Evolutionary conservation across 2,888 invertebrate genomes (phyloP), one percentile per base, ranked within the genome.

Genomic region (Eristalinus aeneus): DNA sequence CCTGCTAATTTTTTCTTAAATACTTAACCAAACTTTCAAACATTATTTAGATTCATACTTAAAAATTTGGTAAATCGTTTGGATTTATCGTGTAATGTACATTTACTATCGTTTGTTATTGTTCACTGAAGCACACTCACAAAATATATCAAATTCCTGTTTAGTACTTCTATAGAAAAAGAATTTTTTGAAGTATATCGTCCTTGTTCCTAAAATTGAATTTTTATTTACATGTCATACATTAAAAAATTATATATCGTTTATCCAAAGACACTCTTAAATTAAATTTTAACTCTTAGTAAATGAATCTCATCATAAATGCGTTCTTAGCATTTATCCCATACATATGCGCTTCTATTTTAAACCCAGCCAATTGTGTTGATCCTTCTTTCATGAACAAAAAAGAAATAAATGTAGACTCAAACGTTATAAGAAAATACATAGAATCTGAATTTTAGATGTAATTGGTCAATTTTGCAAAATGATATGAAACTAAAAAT

Each of bases 381-480:
- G 11, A 16, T 27, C 12, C 63, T 60, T 74, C 60, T 84, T 84
- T 65, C 32, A 79, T 31, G 68, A 22, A 67, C 56, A 74, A n/a
- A 12, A 64, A 74, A 56, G 74, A 64, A 76, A 8, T 23, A 56
- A 56, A 23, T 46, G 46, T 46, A 22, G 67, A 12, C 39, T 54
- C 69, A n/a, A 20, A 64, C 64, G 61, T 73, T 46, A 82, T 34
- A 20, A 27, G 12, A 72, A 73, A 73, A 63, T 23, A 46, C 56
- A 63, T 67, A 53, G 32, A 64, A 22, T 39, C n/a, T 60, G 22
- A 73, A 68, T 39, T 75, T 63, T 78, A 84, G 78, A 84, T 79
- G 83, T 71, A 79, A 69, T 74, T 68, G 79, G 84, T 84, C 84
- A 84, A 84, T 84, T 84, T 79, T 67, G 71, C 54, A 74, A 75